These are phyloP conservation scores for Goniozus legneri DNA, from an alignment of 1,140 invertebrate species.

Conservation along the genomic window DNA sequence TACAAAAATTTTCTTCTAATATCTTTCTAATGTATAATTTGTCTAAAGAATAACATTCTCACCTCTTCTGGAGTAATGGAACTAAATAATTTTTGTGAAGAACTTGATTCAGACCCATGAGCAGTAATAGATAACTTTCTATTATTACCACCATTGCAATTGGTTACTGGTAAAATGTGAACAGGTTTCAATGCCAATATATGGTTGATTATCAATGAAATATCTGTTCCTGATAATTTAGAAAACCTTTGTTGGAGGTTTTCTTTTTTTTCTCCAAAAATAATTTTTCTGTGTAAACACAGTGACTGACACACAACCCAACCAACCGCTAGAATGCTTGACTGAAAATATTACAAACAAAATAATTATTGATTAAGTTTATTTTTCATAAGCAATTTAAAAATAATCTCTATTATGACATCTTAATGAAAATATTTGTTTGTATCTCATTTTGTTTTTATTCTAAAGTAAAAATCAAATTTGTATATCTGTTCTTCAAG, in stretches of 20 bases:
- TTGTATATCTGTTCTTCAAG: too few relatives aligned
- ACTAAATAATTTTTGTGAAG: slow-evolving; percentile 21
- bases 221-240: slow-evolving; percentile 9
- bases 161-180: slow-evolving; percentile 28
- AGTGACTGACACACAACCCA: slow-evolving; percentile 32
- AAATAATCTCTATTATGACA: too few relatives aligned
- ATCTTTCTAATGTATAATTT: slow-evolving; percentile 12
- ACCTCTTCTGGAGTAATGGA: slow-evolving; percentile 43
- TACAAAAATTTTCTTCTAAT: too few relatives aligned
- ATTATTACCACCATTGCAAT: slow-evolving; percentile 21
- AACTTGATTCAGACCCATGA: too few relatives aligned
- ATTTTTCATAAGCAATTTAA: too few relatives aligned
- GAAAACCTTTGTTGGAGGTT: slow-evolving; percentile 15
- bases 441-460: too few relatives aligned
- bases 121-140: slow-evolving; percentile 4
- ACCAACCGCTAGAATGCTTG: slow-evolving; percentile 32
- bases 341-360: slow-evolving; percentile 22
- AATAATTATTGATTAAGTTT: not conserved
- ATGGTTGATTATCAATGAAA: slow-evolving; percentile 19
- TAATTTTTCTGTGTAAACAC: slow-evolving; percentile 24
- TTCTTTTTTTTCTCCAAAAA: slow-evolving; percentile 14
- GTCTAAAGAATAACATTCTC: slow-evolving; percentile 32
- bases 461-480: too few relatives aligned
- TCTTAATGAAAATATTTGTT: too few relatives aligned
- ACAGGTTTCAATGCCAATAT: slow-evolving; percentile 22